Conservation (phyloP, 2,797 vertebrate species). For the Typhlichthys eigenmanni region DNA sequence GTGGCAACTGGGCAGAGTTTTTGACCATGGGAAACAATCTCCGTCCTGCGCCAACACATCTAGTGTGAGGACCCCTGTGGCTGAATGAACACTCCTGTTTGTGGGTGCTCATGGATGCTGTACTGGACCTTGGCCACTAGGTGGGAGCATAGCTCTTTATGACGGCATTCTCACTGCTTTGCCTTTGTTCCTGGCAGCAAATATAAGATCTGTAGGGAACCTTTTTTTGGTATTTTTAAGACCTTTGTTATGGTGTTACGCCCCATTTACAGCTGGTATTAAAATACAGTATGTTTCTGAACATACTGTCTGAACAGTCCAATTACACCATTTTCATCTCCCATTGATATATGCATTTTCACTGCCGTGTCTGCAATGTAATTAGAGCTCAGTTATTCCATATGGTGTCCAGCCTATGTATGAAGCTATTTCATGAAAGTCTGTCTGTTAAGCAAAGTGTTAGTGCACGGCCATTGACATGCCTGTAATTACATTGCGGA, state of each 20-base stretch:
- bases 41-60: conserved; percentile 41
- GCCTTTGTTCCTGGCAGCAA: background rate
- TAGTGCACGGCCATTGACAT: too few species aligned
- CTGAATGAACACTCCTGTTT: background rate
- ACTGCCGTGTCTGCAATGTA: too few species aligned
- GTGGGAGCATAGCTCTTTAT: conserved; percentile 56
- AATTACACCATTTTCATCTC: too few species aligned
- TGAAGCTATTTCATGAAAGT: too few species aligned
- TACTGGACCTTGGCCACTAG: conserved; percentile 54
- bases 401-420: too few species aligned
- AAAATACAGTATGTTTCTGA: too few species aligned
- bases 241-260: background rate
- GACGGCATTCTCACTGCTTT: background rate
- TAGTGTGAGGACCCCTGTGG: conserved; percentile 57
- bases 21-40: conserved; percentile 73
- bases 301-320: too few species aligned
- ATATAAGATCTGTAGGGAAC: conserved; percentile 10
- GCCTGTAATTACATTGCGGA: too few species aligned
- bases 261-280: too few species aligned
- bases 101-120: conserved; percentile 4
- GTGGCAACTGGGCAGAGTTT: conserved; percentile 90
- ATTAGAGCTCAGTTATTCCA: too few species aligned
- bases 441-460: too few species aligned
- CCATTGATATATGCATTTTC: too few species aligned
- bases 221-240: background rate